Conservation (phyloP, 2,888 invertebrate species). For the Sesia bembeciformis region DNA sequence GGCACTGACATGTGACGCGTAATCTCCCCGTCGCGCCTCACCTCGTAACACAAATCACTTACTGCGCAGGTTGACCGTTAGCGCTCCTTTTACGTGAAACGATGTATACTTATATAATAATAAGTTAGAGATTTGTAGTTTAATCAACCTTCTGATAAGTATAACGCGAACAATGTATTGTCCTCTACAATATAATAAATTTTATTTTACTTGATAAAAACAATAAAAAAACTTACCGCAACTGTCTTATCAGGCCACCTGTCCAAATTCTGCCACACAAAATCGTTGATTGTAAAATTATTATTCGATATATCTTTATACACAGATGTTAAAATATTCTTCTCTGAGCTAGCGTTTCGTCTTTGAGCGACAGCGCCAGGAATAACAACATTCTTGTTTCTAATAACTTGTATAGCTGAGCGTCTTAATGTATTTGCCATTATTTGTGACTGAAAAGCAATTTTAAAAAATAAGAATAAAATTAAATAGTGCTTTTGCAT, state of each 20-base stretch:
- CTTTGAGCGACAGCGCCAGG: conserved; percentile 13
- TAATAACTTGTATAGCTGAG: conserved; percentile 18
- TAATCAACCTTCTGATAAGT: too few relatives aligned
- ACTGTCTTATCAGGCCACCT: conserved; percentile 81
- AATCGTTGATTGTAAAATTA: conserved; percentile 73
- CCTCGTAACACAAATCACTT: too few relatives aligned
- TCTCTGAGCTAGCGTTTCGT: conserved; percentile 19
- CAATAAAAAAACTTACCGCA: conserved; percentile 63
- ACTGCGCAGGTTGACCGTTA: too few relatives aligned
- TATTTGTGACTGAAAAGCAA: neutral
- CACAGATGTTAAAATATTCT: conserved; percentile 58
- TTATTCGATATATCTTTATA: conserved; percentile 57
- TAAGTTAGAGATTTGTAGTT: too few relatives aligned
- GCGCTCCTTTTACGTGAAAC: too few relatives aligned
- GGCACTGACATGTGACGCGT: too few relatives aligned
- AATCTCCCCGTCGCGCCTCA: too few relatives aligned
- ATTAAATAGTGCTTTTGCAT: too few relatives aligned
- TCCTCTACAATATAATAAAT: neutral
- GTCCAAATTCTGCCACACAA: conserved; percentile 77
- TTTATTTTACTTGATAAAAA: neutral
- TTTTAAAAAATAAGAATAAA: too few relatives aligned
- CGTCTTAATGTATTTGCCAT: conserved; percentile 30
- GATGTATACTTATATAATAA: too few relatives aligned
- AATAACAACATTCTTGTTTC: conserved; percentile 9
- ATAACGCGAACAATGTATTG: too few relatives aligned